Base-by-base conservation (phyloP, 2,888 invertebrate species). In the Andrena fulva region DNA sequence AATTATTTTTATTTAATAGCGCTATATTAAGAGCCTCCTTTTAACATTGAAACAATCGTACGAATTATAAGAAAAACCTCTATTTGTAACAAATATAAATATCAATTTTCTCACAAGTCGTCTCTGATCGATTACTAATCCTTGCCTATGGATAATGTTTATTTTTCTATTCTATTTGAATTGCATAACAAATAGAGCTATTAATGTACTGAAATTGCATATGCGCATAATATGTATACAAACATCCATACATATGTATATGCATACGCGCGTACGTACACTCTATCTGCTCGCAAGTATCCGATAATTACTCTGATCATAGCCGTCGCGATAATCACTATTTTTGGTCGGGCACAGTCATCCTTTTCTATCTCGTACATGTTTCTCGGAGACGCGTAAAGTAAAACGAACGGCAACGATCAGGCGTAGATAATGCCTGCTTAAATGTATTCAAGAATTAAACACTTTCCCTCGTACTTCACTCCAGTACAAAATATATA, bases 21-120 rank as follows among this genome's bases (percentile, higher is more conserved):
- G 29, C 42, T 42, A 77, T 62, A 77, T 59, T 72, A 50, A 60
- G 35, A 82, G 60, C 66, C 64, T 66, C 67, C 8, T 80, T 42
- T 27, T 12, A 62, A 33, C 54, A 48, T 66, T 48, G 7, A 81
- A 77, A 67, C 66, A 27, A 72, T 75, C 48, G 54, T 62, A 64
- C 24, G 10, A 70, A 48, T 42, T 48, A 27, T 60, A 59, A 42
- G 31, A 29, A 48, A 6, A 42, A 42, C 42, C 10, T 67, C 33
- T 80, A 67, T 59, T 68, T 70, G 20, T 77, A 77, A 73, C 56
- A 81, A 71, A 64, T 77, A 73, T 83, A 77, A 77, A 81, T 81
- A 66, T 69, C 27, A 29, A 50, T 74, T n/a, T 50, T 16, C n/a
- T 67, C 27, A 60, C 24, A 69, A 48, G 16, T 72, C 72, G 73